phyloP scores from a whole-genome alignment of 2,797 vertebrate species.

The Thalassophryne amazonica region DNA sequence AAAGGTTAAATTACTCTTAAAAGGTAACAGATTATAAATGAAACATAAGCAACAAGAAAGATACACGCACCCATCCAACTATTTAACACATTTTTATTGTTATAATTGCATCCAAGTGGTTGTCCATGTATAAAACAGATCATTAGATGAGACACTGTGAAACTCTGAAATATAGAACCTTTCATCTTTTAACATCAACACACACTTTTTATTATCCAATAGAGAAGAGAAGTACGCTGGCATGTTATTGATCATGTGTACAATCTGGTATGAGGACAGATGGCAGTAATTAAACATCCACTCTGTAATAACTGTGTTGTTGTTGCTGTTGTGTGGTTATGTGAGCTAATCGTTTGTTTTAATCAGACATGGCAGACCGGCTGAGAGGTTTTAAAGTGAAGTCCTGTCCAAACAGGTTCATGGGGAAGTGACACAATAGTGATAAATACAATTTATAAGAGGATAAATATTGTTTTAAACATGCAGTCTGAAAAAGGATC shows the following conservation, averaged over 20 bases:
- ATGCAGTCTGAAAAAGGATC: too few relatives aligned
- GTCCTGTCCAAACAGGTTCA: background rate
- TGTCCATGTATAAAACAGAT: background rate
- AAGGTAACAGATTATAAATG: too few relatives aligned
- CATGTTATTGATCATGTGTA: too few relatives aligned
- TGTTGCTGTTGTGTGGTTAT: background rate
- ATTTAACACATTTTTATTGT: too few relatives aligned
- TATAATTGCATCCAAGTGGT: too few relatives aligned
- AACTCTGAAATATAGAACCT: background rate
- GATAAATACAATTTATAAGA: slow-evolving; percentile 1
- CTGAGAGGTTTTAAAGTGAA: background rate
- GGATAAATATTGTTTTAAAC: background rate
- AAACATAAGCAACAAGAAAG: too few relatives aligned
- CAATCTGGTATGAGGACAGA: background rate
- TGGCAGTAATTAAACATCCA: background rate
- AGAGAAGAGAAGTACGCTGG: background rate
- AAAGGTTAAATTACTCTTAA: too few relatives aligned
- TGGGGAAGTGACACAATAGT: slow-evolving; percentile 5
- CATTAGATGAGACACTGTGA: background rate
- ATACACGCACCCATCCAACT: too few relatives aligned
- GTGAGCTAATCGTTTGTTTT: background rate
- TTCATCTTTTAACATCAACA: background rate
- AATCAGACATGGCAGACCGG: background rate
- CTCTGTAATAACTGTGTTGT: background rate
- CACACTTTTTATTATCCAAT: background rate